Conservation (phyloP, 2,888 invertebrate genomes). For the Antheraea assamensis region DNA sequence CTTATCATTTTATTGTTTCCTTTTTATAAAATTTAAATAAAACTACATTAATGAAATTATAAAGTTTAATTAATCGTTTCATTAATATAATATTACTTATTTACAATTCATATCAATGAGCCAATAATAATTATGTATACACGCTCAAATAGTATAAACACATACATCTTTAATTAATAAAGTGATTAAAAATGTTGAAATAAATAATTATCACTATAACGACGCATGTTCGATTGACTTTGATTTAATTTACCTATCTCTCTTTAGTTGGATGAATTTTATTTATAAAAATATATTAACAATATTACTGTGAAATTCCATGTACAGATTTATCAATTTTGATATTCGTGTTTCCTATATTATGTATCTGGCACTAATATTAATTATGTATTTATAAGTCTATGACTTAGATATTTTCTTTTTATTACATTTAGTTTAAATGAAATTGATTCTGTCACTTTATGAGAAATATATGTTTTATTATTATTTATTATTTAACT, state of each 20-base stretch:
- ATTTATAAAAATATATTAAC: not conserved
- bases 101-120: not conserved
- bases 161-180: not conserved
- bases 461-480: too few relatives aligned
- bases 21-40: too few relatives aligned
- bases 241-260: not conserved
- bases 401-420: too few relatives aligned
- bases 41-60: too few relatives aligned
- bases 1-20: too few relatives aligned
- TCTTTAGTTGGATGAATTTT: not conserved
- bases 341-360: not conserved
- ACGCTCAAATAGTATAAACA: not conserved
- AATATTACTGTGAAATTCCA: not conserved
- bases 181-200: not conserved
- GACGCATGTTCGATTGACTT: not conserved
- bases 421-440: too few relatives aligned
- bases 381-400: too few relatives aligned
- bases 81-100: not conserved
- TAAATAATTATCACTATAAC: conserved; percentile 7
- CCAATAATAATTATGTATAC: conserved; percentile 1
- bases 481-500: too few relatives aligned
- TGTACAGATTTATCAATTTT: not conserved
- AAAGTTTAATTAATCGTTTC: not conserved
- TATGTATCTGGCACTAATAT: not conserved
- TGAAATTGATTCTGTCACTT: too few relatives aligned